These are phyloP conservation scores for Falco columbarius DNA, from an alignment of 2,797 vertebrate species.

Conservation along the genomic window DNA sequence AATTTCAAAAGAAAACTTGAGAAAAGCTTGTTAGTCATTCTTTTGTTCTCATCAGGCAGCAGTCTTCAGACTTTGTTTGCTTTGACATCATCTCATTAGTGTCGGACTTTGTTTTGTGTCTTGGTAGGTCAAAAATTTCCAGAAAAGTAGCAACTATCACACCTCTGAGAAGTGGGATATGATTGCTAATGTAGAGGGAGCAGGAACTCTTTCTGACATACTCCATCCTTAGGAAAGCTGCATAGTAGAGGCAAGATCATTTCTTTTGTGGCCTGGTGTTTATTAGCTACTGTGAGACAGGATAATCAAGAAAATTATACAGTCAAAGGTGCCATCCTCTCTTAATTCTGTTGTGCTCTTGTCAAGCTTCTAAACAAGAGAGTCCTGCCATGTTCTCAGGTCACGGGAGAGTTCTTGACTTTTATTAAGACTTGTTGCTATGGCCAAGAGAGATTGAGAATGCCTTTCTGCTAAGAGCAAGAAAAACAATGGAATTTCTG, in stretches of 20 bases:
- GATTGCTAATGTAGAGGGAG: background rate
- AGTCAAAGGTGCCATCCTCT: background rate
- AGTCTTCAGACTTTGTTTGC: background rate
- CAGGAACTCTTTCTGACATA: background rate
- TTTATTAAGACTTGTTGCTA: background rate
- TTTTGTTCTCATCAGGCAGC: background rate
- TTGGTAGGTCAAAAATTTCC: background rate
- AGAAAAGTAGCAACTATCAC: background rate
- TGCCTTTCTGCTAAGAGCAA: background rate
- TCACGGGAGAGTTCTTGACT: background rate
- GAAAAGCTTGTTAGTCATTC: background rate
- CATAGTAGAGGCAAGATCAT: background rate
- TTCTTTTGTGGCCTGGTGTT: background rate
- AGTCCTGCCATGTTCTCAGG: background rate
- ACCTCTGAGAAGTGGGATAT: background rate
- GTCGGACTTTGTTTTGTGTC: background rate
- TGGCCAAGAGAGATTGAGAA: background rate
- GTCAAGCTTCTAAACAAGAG: background rate
- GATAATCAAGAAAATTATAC: background rate
- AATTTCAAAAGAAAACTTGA: background rate
- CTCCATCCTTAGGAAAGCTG: background rate
- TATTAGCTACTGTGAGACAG: background rate
- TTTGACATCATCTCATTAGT: background rate
- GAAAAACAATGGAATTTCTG: background rate
- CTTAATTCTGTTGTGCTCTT: background rate